Evolutionary conservation across 92 coral and sea anemone genomes (phyloP), one percentile per base, ranked within the genome.

Genomic region (Desmophyllum pertusum): DNA sequence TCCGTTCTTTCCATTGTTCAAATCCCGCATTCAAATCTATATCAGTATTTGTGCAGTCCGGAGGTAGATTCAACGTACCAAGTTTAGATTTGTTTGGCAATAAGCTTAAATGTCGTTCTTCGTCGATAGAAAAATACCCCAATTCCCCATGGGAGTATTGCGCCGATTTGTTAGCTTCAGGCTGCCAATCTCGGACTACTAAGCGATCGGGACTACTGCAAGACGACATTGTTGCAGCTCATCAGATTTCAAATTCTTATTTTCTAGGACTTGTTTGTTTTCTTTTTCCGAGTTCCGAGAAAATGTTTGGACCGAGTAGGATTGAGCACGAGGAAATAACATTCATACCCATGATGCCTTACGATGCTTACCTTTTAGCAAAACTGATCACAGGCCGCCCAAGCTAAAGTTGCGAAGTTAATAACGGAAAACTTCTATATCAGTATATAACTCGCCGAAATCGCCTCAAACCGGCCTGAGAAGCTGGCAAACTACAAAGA

Each of bases 1-100:
- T 76, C 36, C 46, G 27, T 0, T 75, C 52, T 65, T 45, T 31
- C 88, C 88, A 84, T 40, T 35, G 63, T 48, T 76, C 88, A 45
- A 84, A 84, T 68, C 88, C 88, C 51, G 62, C 69, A 36, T 84
- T 76, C 68, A 84, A 46, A 46, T 84, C 75, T 75, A 84, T 63
- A 66, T 84, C 83, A 14, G 76, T 75, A 10, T 27, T 55, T 15
- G 33, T 45, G 53, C 67, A 63, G 76, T 48, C 75, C 35, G 18
- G 52, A 4, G 88, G 88, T 3, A 75, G 76, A 13, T 51, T 45
- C 64, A 84, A 51, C 15, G 45, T 48, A 0, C 88, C 81, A 10
- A 84, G 67, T 45, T 84, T 48, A 31, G 82, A 84, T 46, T 64
- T 76, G 75, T 84, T 36, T 36, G 23, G 66, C 11, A 53, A 75